phyloP scores from a whole-genome alignment of 1,140 invertebrate species.

The Battus philenor region DNA sequence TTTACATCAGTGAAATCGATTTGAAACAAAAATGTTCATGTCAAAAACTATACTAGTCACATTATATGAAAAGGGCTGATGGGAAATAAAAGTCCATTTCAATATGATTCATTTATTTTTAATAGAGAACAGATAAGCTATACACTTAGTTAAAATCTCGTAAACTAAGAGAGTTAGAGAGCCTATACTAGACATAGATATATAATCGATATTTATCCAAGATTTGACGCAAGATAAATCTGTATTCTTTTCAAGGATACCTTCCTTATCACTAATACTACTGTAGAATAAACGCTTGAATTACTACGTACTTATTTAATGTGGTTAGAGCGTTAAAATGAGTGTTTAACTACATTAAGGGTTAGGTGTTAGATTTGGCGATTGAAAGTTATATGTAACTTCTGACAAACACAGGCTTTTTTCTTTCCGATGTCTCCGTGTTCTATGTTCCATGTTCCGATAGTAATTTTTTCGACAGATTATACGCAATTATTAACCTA shows the following conservation, averaged over 20 bases:
- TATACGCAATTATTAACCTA: too few relatives aligned
- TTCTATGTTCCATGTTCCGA: neutral
- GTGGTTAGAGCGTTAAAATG: slow-evolving; percentile 3
- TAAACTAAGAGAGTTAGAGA: slow-evolving; percentile 53
- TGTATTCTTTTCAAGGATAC: slow-evolving; percentile 30
- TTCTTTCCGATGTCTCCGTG: neutral
- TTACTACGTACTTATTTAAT: slow-evolving; percentile 16
- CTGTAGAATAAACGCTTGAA: slow-evolving; percentile 17
- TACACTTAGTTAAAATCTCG: slow-evolving; percentile 62
- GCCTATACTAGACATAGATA: slow-evolving; percentile 32
- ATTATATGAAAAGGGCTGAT: too few relatives aligned
- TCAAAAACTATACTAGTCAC: too few relatives aligned
- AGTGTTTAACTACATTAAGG: slow-evolving; percentile 10
- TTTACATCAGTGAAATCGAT: too few relatives aligned
- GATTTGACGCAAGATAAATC: slow-evolving; percentile 65
- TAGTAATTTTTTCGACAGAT: too few relatives aligned
- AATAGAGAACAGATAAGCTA: slow-evolving; percentile 65
- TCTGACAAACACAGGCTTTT: slow-evolving; percentile 59
- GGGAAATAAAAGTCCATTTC: slow-evolving; percentile 40
- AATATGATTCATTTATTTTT: slow-evolving; percentile 67
- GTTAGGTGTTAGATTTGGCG: slow-evolving; percentile 26
- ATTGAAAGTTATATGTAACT: slow-evolving; percentile 36
- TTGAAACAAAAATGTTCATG: too few relatives aligned
- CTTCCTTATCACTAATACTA: slow-evolving; percentile 24
- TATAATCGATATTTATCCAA: slow-evolving; percentile 24